These are phyloP conservation scores for Opisthograptis luteolata DNA, from an alignment of 2,888 invertebrate species.

Conservation along the genomic window DNA sequence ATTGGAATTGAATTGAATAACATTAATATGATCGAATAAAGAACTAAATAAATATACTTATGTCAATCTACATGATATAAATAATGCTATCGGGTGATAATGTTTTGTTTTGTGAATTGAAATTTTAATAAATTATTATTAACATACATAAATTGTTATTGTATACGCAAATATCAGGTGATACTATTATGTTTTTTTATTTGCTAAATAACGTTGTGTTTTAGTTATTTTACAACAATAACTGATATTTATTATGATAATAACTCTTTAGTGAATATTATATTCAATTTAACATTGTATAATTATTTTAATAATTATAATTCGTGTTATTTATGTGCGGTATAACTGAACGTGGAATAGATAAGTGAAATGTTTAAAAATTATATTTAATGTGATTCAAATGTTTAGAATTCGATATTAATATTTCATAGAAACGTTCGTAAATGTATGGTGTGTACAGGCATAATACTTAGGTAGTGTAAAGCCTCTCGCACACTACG, in stretches of 20 bases:
- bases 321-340: conserved; percentile 29
- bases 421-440: conserved; percentile 23
- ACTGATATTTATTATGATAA: not conserved
- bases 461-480: conserved; percentile 6
- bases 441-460: conserved; percentile 10
- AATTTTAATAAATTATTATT: no score
- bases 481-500: not conserved
- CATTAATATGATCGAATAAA: no score
- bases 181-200: conserved; percentile 1
- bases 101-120: no score
- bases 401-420: conserved; percentile 24
- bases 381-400: conserved; percentile 30
- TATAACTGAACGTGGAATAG: conserved; percentile 24
- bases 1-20: no score
- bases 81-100: not conserved
- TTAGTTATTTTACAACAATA: no score
- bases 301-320: conserved; percentile 5
- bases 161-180: no score
- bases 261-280: not conserved
- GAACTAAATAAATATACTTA: no score
- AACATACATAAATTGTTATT: no score
- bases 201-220: no score
- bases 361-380: conserved; percentile 19
- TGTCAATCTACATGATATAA: no score
- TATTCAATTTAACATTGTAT: not conserved